Evolutionary conservation across 2,888 invertebrate genomes (phyloP).

Genomic region (Scelioninae gen. 1): DNA sequence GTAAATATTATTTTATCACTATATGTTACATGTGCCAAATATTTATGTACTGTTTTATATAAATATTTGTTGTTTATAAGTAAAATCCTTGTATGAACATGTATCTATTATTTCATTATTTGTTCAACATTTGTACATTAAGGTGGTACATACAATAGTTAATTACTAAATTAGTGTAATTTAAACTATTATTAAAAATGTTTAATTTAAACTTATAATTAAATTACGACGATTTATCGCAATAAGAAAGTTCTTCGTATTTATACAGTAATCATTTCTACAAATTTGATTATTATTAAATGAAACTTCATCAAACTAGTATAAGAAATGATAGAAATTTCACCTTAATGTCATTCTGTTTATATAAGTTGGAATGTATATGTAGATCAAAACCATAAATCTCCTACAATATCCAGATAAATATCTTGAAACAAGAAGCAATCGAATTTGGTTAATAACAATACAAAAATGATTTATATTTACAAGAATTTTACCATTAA

Average conservation of each 20-base stretch:
- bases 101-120: not conserved
- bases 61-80: not conserved
- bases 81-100: not conserved
- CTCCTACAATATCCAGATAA: not conserved
- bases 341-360: not conserved
- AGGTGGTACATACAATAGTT: not conserved
- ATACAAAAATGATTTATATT: slow-evolving; percentile 17
- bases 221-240: too few species aligned
- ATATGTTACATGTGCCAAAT: not conserved
- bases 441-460: slow-evolving; percentile 6
- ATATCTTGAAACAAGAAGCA: slow-evolving; percentile 32
- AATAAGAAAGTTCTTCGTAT: too few species aligned
- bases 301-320: too few species aligned
- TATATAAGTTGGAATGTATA: slow-evolving; percentile 48
- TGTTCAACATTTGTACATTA: slow-evolving; percentile 9
- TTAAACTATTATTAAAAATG: too few species aligned
- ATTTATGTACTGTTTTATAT: not conserved
- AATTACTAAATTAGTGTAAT: too few species aligned
- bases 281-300: too few species aligned
- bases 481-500: not conserved
- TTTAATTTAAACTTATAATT: too few species aligned
- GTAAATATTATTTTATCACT: not conserved
- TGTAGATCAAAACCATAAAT: slow-evolving; percentile 27
- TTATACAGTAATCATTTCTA: too few species aligned
- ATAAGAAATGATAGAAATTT: too few species aligned